Base-by-base conservation (phyloP, 2,797 vertebrate species). In the Micromesistius poutassou region DNA sequence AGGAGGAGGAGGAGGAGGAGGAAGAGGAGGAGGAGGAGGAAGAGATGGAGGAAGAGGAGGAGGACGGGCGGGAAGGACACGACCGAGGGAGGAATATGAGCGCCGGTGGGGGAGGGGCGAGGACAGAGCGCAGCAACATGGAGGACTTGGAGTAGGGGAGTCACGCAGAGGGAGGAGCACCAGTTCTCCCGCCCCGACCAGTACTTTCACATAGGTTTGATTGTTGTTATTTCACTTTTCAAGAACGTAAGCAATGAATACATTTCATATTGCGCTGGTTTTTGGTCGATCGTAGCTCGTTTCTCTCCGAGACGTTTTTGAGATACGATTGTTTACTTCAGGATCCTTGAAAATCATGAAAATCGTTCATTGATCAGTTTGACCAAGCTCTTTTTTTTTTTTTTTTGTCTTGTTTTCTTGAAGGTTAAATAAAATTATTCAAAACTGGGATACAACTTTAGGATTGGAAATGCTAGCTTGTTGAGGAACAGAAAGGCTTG, bases 71-170 rank as follows among this genome's bases (percentile, higher is more conserved):
- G 74, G 96, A 96, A 78, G 95, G 95, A 28, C 94, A 93, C 66
- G 91, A 94, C 0, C 94, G 87, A 78, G 91, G 87, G 77, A 92
- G 96, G 28, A 95, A 95, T 78, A 94, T 98, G 86, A 90, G 94
- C 0, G 88, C 92, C 0, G 93, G 93, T 0, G 94, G 93, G 0
- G 93, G 93, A 76, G 80, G 77, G 10, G 86, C 81, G 75, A 81
- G 85, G 78, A 89, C 89, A 74, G 94, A 97, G 82, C 93, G 97
- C 74, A 94, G 93, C 91, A 95, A 96, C 91, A 95, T 93, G 92
- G 97, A 98, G 90, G 96, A 96, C 8, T 92, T 98, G 87, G 96
- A 98, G 87, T 98, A 93, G 82, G 82, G 0, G 7, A 36, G 14
- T 30, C 35, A 42, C 28, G 14, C 25, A 25, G 70, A 68, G 72